Evolutionary conservation across 2,797 vertebrate genomes (phyloP).

Genomic region (Lacerta bilineata): DNA sequence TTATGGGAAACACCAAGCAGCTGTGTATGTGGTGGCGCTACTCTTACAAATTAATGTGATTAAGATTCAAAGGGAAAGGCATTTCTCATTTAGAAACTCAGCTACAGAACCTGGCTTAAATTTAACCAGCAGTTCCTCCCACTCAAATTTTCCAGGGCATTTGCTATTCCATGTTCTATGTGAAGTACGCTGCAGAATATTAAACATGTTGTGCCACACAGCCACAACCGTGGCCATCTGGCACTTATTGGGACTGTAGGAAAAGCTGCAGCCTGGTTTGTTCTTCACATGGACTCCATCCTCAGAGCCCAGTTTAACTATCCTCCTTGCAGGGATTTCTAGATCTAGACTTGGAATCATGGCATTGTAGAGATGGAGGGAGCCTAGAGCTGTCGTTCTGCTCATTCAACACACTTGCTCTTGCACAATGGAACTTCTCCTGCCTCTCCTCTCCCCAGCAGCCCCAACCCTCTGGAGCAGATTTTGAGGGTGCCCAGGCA

Average conservation of each 20-base stretch:
- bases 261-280: neutral
- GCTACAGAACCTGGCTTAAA: conserved; percentile 1
- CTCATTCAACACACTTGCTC: too few species aligned
- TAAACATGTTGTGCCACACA: neutral
- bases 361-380: neutral
- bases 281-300: neutral
- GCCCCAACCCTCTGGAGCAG: too few species aligned
- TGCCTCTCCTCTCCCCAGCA: too few species aligned
- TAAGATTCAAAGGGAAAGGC: neutral
- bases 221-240: neutral
- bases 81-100: neutral
- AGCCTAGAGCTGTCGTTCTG: too few species aligned
- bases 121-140: neutral
- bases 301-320: neutral
- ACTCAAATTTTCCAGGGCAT: neutral
- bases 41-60: conserved; percentile 23
- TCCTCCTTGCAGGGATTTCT: too few species aligned
- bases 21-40: neutral
- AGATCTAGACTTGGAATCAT: neutral
- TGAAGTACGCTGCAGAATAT: neutral
- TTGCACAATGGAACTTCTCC: too few species aligned
- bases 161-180: fast-evolving
- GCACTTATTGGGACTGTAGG: neutral
- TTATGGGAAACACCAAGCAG: conserved; percentile 35
- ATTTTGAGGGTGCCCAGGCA: too few species aligned